Evolutionary conservation across 1,140 invertebrate genomes (phyloP), one percentile per base, ranked within the genome.

Genomic region (Lepidurus arcticus): DNA sequence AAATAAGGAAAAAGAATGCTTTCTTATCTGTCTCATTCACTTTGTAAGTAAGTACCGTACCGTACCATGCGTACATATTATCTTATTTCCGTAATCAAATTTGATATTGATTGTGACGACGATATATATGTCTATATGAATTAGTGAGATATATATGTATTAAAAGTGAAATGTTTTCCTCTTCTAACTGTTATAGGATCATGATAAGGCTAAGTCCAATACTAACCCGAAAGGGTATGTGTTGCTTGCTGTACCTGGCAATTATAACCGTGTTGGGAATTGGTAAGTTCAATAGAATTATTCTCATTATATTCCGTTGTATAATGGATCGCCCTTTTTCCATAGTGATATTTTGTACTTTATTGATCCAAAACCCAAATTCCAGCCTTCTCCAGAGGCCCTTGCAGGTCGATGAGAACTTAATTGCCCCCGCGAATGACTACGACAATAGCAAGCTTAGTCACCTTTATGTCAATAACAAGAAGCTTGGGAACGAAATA

Each of bases 291-390:
- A 34, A 34, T 34, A 34, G 34, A 34, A 34, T 3, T 34, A 34
- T 34, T 1, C 34, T 34, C 34, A 2, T 34, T 34, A n/a, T 34
- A 34, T 34, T 34, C 4, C 0, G 34, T 34, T 34, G 3, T 34
- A 34, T 34, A 34, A 34, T 34, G 34, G 34, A 34, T 34, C n/a
- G n/a, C 21, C 1, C 21, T 21, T 65, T 65, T 13, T 65, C 21
- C 13, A 4, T 65, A 65, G 53, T 65, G 53, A 65, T 65, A 65
- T 65, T 65, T 65, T 65, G 53, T 65, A 65, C 53, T 65, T 65
- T 65, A 65, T 65, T 65, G 53, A 11, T 21, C 53, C 9, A 65
- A 34, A 65, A 16, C 53, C 53, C 53, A 4, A 13, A 65, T 65
- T 65, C 6, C 3, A 65, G 13, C 53, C 53, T 21, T 7, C 6